Evolutionary conservation across 2,797 vertebrate genomes (phyloP), one percentile per base, ranked within the genome.

Genomic region (Linurgus olivaceus): DNA sequence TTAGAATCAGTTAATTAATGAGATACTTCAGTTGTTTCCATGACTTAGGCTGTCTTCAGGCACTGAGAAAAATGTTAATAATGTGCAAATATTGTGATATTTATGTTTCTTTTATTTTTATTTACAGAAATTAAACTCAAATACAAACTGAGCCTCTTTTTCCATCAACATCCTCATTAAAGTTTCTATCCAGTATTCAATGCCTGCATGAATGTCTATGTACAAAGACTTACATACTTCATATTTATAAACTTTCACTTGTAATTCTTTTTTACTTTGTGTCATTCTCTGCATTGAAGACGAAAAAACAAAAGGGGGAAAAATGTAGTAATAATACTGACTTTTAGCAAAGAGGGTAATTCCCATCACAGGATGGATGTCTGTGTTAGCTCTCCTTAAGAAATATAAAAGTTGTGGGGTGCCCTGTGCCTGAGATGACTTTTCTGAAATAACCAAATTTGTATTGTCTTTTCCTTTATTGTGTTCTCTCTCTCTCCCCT

Each of bases 1-100:
- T 87, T 70, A 88, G n/a, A 94, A 80, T 75, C 76, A 67, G 88
- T 92, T 92, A 94, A 90, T 96, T 96, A 96, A 86, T 72, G 66
- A 94, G 71, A 65, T 92, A 59, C 38, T 93, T 95, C 75, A 88
- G n/a, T 73, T 72, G 48, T 92, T 90, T 94, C 68, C 78, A 45
- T 84, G 75, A 84, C 84, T 87, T 95, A 79, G 42, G 44, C 51
- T 90, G 55, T 86, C 83, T 96, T 94, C 78, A 82, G 92, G 75
- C 92, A 75, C 66, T 89, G 91, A 90, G 47, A 89, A 93, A 93
- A 94, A 82, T 57, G 10, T 74, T 86, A 88, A 67, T 76, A 66
- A 92, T 14, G 29, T 89, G 28, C 29, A 89, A 92, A 79, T 88
- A 67, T 76, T 88, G 65, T 80, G 57, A 59, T 77, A 31, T 62